Evolutionary conservation across 2,797 vertebrate species (phyloP), one percentile per base, ranked within the genome.

Genomic region (Karalla daura): DNA sequence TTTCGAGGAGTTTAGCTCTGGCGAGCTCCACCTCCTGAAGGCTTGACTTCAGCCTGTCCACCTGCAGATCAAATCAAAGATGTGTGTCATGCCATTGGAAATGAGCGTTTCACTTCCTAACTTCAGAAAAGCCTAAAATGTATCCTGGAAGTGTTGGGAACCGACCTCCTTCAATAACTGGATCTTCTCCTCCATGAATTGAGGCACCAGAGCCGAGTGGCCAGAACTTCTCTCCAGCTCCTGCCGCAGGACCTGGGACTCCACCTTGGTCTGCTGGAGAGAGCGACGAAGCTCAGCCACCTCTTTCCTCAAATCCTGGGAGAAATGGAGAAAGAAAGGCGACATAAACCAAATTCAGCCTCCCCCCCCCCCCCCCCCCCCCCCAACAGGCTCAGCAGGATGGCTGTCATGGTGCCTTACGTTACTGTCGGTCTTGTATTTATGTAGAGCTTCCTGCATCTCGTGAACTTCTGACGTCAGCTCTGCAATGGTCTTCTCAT

Each of bases 131-230:
- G n/a, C n/a, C n/a, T n/a, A n/a, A n/a, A n/a, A n/a, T n/a, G n/a
- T n/a, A n/a, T n/a, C n/a, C n/a, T n/a, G n/a, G n/a, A n/a, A n/a
- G n/a, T n/a, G n/a, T 24, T 14, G 2, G n/a, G n/a, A n/a, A n/a
- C n/a, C n/a, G 39, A 94, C 94, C 91, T 94, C 90, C 74, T 80
- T 89, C 44, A 92, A 63, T 4, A 93, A 76, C 37, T 75, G 77
- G 39, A 95, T 90, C 81, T 91, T 91, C 52, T 94, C 93, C 2
- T 94, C 89, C 80, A 93, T 79, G 23, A 76, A 68, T 30, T 78
- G 73, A 1, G 66, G 63, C 2, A 76, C 60, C 18, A 64, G 36
- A 23, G 72, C 71, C 0, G 86, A 83, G 17, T 73, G 86, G 32
- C 69, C 63, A 0, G 69, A 66, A 4, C 68, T 53, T 62, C 74